phyloP scores from a whole-genome alignment of 2,113 vertebrate species.

The Tetraodon nigroviridis region DNA sequence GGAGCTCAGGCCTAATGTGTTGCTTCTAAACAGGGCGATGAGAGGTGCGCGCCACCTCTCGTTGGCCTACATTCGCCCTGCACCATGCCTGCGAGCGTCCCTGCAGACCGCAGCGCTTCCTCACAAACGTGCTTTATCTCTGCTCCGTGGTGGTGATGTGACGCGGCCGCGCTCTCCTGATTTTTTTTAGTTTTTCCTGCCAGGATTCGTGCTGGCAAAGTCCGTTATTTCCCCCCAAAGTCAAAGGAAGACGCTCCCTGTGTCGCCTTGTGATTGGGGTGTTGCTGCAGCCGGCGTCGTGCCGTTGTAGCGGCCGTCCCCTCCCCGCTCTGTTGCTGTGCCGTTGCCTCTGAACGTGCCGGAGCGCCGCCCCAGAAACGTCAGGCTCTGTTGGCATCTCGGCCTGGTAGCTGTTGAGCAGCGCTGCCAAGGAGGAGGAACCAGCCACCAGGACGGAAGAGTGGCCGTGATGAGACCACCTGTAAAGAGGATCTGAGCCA shows the following conservation, averaged over 20 bases:
- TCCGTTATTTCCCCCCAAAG: slow-evolving; percentile 26
- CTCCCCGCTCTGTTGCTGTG: slow-evolving; percentile 19
- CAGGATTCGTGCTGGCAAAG: slow-evolving; percentile 3
- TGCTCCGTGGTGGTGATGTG: slow-evolving; percentile 19
- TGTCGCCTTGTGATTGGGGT: neutral
- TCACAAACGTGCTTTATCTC: slow-evolving; percentile 16
- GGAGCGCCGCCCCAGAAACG: slow-evolving; percentile 57
- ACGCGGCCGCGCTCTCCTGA: slow-evolving; percentile 20
- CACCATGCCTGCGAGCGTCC: slow-evolving; percentile 11
- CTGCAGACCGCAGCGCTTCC: slow-evolving; percentile 36
- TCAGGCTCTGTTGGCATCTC: slow-evolving; percentile 50
- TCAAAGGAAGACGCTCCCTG: neutral
- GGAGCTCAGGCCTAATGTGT: slow-evolving; percentile 8
- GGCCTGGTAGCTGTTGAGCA: slow-evolving; percentile 46
- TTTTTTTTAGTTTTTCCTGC: neutral
- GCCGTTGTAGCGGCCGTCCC: slow-evolving; percentile 11
- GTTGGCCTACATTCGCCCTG: slow-evolving; percentile 28
- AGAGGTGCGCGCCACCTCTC: slow-evolving; percentile 24
- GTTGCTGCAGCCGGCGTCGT: slow-evolving; percentile 6
- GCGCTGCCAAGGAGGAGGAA: slow-evolving; percentile 35
- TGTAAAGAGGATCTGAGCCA: neutral
- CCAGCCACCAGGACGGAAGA: slow-evolving; percentile 13
- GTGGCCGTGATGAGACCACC: slow-evolving; percentile 24
- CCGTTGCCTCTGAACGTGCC: slow-evolving; percentile 30
- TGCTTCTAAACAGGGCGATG: slow-evolving; percentile 18